Percentiles rank a stretch among this genome's conserved stretches.
phyloP scores from a whole-genome alignment of 2,113 vertebrate genomes.

The Otus sunia region DNA sequence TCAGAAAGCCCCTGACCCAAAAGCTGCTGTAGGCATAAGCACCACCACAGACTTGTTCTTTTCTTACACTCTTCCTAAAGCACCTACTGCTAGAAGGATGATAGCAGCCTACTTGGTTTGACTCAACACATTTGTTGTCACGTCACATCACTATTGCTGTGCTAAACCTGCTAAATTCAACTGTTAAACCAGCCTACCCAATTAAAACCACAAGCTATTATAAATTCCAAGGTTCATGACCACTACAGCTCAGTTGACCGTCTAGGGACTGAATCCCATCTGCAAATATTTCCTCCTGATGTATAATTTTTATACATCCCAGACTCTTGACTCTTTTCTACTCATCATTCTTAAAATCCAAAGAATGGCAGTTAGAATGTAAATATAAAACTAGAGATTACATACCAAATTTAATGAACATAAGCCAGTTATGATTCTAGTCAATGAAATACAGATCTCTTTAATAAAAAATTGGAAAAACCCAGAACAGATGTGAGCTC shows the following conservation, averaged over 20 bases:
- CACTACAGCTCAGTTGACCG: background rate
- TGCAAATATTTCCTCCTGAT: background rate
- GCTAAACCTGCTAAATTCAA: background rate
- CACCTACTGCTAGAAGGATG: background rate
- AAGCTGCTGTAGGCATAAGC: background rate
- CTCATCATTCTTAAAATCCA: background rate
- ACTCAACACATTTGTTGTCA: background rate
- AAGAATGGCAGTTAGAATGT: background rate
- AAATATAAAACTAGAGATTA: background rate
- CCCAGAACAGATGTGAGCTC: background rate
- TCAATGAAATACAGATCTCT: background rate
- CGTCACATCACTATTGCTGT: background rate
- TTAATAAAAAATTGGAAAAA: background rate
- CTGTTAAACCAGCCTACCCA: background rate
- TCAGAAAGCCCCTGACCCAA: background rate
- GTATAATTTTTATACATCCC: background rate
- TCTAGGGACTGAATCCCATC: background rate
- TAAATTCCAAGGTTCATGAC: background rate
- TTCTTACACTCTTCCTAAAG: background rate
- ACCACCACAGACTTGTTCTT: background rate
- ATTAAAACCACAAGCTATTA: background rate
- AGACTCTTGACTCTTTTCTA: background rate
- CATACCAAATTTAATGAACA: background rate
- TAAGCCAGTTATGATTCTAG: background rate
- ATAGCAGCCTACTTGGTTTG: background rate